phyloP scores from a whole-genome alignment of 2,113 vertebrate genomes.

The Ctenodactylus gundi region DNA sequence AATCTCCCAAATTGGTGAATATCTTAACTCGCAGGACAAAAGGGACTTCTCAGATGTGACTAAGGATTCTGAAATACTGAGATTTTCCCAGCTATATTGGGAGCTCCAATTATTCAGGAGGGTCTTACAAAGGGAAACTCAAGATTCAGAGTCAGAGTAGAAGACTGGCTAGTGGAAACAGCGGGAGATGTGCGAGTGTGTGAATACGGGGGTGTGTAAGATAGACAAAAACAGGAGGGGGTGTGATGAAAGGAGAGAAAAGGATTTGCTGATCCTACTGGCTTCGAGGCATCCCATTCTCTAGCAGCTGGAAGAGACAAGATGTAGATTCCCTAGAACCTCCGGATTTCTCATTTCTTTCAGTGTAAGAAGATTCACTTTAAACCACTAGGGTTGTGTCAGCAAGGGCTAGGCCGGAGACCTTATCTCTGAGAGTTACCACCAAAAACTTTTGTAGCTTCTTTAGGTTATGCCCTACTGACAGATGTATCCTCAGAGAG shows the following conservation, averaged over 20 bases:
- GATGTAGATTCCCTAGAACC: background rate
- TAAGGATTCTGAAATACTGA: background rate
- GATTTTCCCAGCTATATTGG: background rate
- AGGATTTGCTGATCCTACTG: background rate
- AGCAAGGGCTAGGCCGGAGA: background rate
- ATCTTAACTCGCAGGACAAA: background rate
- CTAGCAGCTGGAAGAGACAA: background rate
- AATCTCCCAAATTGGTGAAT: background rate
- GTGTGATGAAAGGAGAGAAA: background rate
- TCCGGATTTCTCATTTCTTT: background rate
- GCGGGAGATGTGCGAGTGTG: background rate
- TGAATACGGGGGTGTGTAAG: background rate
- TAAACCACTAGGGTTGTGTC: background rate
- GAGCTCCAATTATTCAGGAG: background rate
- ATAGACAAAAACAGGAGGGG: background rate
- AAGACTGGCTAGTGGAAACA: background rate
- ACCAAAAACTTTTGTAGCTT: background rate
- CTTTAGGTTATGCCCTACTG: background rate
- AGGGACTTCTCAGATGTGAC: background rate
- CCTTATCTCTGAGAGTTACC: background rate
- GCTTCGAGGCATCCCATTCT: background rate
- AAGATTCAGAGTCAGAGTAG: background rate
- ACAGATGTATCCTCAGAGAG: background rate
- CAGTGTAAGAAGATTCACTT: background rate
- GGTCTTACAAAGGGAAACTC: background rate